These are phyloP conservation scores for Rhinichthys klamathensis DNA, from an alignment of 2,113 vertebrate species.

Conservation along the genomic window DNA sequence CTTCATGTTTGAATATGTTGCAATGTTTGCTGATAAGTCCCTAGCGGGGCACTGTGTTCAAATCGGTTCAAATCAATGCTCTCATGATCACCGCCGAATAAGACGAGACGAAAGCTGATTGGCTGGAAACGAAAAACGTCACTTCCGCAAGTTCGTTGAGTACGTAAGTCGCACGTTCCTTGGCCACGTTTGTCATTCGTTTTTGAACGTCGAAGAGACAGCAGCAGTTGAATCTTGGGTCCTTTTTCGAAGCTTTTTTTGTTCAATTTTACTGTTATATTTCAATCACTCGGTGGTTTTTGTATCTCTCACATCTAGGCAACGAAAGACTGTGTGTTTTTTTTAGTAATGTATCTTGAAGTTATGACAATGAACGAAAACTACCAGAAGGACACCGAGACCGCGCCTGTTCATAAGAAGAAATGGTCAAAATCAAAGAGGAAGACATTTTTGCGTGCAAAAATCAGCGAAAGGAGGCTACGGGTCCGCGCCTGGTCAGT, in stretches of 20 bases:
- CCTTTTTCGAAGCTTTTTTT: not conserved
- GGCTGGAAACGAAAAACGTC: not conserved
- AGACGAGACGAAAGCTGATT: slow-evolving; percentile 10
- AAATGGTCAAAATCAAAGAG: slow-evolving; percentile 1
- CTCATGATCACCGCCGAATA: not conserved
- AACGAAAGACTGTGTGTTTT: not conserved
- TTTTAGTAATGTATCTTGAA: slow-evolving; percentile 31
- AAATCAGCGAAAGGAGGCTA: not conserved
- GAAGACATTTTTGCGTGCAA: not conserved
- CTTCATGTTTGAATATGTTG: not conserved
- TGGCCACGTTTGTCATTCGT: not conserved
- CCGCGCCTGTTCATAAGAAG: not conserved
- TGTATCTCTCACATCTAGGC: no score
- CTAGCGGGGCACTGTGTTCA: not conserved
- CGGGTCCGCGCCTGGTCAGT: no score
- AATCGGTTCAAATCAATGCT: not conserved
- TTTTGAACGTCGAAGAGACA: not conserved
- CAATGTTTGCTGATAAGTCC: not conserved
- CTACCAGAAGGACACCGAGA: not conserved
- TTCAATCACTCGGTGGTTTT: not conserved
- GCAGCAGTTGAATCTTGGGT: not conserved
- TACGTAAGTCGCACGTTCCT: not conserved
- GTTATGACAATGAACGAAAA: not conserved
- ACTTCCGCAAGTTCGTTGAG: slow-evolving; percentile 7
- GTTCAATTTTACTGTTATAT: no score